Percentiles rank a stretch among this genome's conserved stretches.
phyloP scores from a whole-genome alignment of 2,113 vertebrate genomes.

The Probosciger aterrimus region DNA sequence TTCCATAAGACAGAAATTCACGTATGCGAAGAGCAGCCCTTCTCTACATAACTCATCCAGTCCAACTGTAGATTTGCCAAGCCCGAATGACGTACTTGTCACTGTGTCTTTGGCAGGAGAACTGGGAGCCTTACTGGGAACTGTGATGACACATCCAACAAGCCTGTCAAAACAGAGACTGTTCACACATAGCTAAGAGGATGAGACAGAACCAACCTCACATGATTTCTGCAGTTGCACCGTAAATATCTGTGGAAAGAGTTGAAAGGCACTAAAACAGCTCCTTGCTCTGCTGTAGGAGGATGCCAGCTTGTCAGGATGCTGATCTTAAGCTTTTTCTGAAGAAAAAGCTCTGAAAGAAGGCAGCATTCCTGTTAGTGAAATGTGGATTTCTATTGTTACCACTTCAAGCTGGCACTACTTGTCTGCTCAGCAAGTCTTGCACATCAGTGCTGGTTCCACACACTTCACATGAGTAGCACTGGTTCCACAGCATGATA shows the following conservation, averaged over 20 bases:
- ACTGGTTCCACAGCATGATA: background rate
- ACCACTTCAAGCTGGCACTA: background rate
- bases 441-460: background rate
- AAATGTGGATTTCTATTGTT: background rate
- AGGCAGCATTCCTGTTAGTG: background rate
- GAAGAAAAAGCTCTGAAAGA: background rate
- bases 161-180: conserved; percentile 53
- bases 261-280: background rate
- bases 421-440: background rate
- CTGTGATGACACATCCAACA: conserved; percentile 27
- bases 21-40: background rate
- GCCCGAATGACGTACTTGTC: conserved; percentile 35
- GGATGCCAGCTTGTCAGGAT: conserved; percentile 5
- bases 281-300: background rate
- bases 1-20: background rate
- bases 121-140: conserved; percentile 44
- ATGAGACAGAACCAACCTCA: conserved; percentile 41
- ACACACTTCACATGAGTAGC: background rate
- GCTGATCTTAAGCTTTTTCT: background rate
- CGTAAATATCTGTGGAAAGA: background rate
- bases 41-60: background rate
- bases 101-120: conserved; percentile 30
- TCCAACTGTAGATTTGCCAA: background rate
- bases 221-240: conserved; percentile 15
- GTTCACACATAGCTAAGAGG: conserved; percentile 10